Conservation (phyloP, 2,113 vertebrate genomes). For the Diglossa brunneiventris region DNA sequence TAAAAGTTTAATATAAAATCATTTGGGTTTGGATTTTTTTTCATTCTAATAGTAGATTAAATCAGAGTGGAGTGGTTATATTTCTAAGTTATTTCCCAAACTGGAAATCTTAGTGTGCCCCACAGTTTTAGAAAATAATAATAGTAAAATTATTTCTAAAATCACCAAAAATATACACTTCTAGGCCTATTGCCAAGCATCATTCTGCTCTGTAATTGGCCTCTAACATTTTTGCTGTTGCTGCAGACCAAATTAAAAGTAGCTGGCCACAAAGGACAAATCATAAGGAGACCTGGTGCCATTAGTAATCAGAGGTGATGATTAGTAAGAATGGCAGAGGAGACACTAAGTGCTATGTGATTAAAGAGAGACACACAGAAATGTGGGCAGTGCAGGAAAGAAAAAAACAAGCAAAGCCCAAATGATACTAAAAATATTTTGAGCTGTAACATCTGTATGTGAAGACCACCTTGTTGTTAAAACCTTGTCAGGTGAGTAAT, state of each 20-base stretch:
- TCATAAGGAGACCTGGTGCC: background rate
- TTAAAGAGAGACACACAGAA: background rate
- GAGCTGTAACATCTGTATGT: background rate
- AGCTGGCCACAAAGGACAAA: background rate
- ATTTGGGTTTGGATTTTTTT: background rate
- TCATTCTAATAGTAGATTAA: background rate
- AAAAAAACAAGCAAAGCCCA: background rate
- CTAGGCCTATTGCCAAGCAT: background rate
- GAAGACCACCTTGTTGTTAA: background rate
- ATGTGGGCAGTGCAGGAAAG: background rate
- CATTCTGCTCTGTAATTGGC: background rate
- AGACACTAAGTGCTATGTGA: background rate
- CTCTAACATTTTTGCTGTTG: background rate
- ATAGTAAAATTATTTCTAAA: background rate
- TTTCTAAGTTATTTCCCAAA: background rate
- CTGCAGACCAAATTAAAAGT: constrained; percentile 5
- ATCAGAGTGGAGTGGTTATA: background rate
- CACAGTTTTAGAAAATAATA: background rate
- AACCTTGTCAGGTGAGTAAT: background rate
- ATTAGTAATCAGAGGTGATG: background rate
- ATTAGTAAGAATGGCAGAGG: background rate
- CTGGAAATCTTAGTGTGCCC: background rate
- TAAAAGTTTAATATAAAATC: background rate
- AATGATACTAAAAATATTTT: background rate
- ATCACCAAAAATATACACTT: background rate